Base-by-base conservation (phyloP, 1,140 invertebrate genomes). In the Lepidostoma basale region DNA sequence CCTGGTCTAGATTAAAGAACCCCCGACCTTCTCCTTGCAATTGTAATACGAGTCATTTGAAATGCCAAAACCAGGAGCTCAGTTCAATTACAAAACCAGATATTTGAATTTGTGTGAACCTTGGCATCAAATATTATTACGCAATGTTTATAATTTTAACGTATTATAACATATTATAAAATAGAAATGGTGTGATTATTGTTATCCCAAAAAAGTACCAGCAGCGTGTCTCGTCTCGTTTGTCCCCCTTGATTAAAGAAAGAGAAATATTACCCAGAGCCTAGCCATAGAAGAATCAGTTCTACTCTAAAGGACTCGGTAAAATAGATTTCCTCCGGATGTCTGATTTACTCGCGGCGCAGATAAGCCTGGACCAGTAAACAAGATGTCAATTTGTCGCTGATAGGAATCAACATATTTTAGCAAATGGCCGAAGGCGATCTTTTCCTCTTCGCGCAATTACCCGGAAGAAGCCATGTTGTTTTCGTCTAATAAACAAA, bases 361-460 rank as follows among this genome's bases (percentile, higher is more conserved):
- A 22, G 56, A 60, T 60, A 60, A 60, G 39, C 56, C 23, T 25
- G 14, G 22, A 16, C 56, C 56, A 60, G 56, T 60, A 60, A 60
- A 60, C 56, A 60, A 60, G 56, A 60, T 60, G 56, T 60, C 56
- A 60, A 60, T 60, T 60, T 40, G 56, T 60, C 56, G 36, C 56
- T 60, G 56, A 60, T 60, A 60, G 36, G 23, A 60, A 60, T 60
- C 56, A 60, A 42, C 56, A 60, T 44, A 44, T 60, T 60, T 60
- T 60, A 60, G 56, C 36, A 30, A 60, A 59, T 59, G 18, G 33
- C 56, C 22, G 4, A 12, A 39, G 56, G 56, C 56, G 12, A 60
- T 60, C 36, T 56, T 8, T 12, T 28, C 45, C 12, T 12, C 33
- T 9, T 36, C 45, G 23, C 18, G n/a, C n/a, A n/a, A n/a, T n/a